Evolutionary conservation across 2,797 vertebrate genomes (phyloP).

Genomic region (Moxostoma hubbsi): DNA sequence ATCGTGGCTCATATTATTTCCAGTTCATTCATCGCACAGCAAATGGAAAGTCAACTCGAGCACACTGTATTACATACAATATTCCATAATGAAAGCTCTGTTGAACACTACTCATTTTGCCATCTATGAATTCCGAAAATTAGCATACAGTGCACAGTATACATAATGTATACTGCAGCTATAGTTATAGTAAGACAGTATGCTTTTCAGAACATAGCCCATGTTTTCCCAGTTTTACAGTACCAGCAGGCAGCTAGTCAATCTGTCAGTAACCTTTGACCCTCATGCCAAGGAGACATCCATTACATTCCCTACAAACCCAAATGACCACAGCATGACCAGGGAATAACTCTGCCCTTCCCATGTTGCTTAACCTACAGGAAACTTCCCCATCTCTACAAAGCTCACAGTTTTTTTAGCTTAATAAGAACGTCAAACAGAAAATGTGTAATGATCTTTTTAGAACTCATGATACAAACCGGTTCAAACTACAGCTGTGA

Average conservation of each 20-base stretch:
- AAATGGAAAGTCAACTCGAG: no score
- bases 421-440: conserved; percentile 32
- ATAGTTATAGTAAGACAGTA: no score
- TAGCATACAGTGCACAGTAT: no score
- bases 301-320: not conserved
- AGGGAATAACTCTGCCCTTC: conserved; percentile 75
- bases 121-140: not conserved
- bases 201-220: no score
- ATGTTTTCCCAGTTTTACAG: no score
- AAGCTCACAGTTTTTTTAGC: conserved; percentile 19
- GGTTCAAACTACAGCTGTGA: conserved; percentile 33
- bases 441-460: conserved; percentile 24
- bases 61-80: no score
- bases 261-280: conserved; percentile 15
- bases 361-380: conserved; percentile 76
- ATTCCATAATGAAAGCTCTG: no score
- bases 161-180: no score
- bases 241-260: conserved; percentile 1
- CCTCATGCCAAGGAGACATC: conserved; percentile 6
- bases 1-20: not conserved
- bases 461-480: conserved; percentile 37
- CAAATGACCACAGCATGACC: conserved; percentile 69
- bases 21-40: not conserved
- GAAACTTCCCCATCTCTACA: conserved; percentile 69
- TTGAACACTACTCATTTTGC: not conserved